Base-by-base conservation (phyloP, 2,888 invertebrate genomes). In the Ectropis crepuscularia region DNA sequence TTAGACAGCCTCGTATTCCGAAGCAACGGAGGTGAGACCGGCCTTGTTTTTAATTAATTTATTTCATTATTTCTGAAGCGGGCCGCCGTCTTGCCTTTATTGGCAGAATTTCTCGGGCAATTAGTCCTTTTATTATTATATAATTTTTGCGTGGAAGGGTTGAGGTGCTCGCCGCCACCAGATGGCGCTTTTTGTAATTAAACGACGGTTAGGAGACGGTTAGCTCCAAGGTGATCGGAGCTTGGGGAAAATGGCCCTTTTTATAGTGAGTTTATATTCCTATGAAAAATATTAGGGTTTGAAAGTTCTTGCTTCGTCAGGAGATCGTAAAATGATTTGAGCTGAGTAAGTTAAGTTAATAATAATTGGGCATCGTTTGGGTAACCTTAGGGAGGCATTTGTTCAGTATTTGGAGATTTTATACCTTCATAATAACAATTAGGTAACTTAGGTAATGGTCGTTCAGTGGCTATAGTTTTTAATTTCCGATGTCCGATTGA, bases 51-150 rank as follows among this genome's bases (percentile, higher is more conserved):
- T 90, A 92, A 90, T 93, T 92, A 92, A 92, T 93, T 92, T 89
- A 90, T 92, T 90, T 90, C 91, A 92, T 92, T 90, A 91, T 92
- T 90, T 88, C 86, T 82, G 83, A 78, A 72, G 75, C 71, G 77
- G 75, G 74, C 71, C 74, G 72, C 79, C 89, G 84, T 89, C 85
- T 92, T 91, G 92, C 85, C 88, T 87, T 90, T 91, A 93, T 89
- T 87, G 91, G 89, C 81, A 81, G 86, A 89, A 89, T 87, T 85
- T 87, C 85, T 87, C 85, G 83, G 87, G 90, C 88, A 91, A 93
- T 93, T 92, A 93, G 88, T 89, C 88, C 76, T 93, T 93, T 93
- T 93, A 93, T 93, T 93, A 88, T 93, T 90, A 88, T 92, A 90
- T 92, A 91, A 92, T 92, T 91, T 90, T 88, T 86, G 84, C 73